Base-by-base conservation (phyloP, 2,113 vertebrate species). In the Misgurnus mizolepis region DNA sequence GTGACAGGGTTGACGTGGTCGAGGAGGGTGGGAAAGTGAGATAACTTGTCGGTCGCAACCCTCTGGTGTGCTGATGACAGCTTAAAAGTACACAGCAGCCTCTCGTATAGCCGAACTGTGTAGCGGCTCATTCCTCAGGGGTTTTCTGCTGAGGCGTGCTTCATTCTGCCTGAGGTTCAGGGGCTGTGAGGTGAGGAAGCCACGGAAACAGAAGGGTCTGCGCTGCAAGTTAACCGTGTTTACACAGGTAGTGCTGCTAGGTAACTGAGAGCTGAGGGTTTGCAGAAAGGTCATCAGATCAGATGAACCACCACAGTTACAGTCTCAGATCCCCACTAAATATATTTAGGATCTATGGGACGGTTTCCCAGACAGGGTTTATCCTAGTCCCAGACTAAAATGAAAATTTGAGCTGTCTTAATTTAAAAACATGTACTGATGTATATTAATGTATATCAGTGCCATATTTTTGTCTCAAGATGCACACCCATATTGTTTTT, bases 131-230 rank as follows among this genome's bases (percentile, higher is more conserved):
- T 72, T 72, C 70, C 39, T 18, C 49, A 55, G 49, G 53, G 11
- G 50, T 17, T 62, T 75, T 75, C 58, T 75, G 58, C 72, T 75
- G 72, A 74, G 58, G 41, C 10, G 22, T 55, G 72, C 22, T 75
- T 62, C 41, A 61, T 62, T 75, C 43, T 75, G 72, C 62, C 43
- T 75, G 43, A 75, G 62, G 34, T 47, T 34, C 43, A 34, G 62
- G 41, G 58, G 43, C 58, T 75, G 61, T 2, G 18, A 62, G 58
- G 72, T 75, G 72, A 75, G 47, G 58, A 75, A 75, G 58, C 72
- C 72, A 47, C 72, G 62, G 58, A 75, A 75, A 62, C 62, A 22
- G 41, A 75, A 75, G 18, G 15, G 41, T 75, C 47, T 75, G 58
- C 58, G 15, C 41, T 75, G 58, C 40, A 47, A 27, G 72, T 75